phyloP scores from a whole-genome alignment of 35 echinoderm and acorn worm species.

The Eucidaris tribuloides region DNA sequence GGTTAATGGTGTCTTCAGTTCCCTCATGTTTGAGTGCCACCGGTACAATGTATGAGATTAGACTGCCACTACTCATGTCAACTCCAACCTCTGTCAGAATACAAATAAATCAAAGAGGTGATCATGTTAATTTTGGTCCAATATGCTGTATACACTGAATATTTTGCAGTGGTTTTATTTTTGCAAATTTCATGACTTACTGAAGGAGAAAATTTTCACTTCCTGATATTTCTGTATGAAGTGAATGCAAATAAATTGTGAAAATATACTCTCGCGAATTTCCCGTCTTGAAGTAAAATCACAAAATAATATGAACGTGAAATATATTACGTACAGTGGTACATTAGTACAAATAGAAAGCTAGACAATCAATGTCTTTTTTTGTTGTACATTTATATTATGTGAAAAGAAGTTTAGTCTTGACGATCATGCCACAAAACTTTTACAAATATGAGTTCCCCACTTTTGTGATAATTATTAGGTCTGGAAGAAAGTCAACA shows the following conservation, averaged over 20 bases:
- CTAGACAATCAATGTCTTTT: no score
- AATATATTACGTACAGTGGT: no score
- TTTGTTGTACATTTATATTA: no score
- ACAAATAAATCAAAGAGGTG: not conserved
- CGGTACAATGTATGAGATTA: slow-evolving; percentile 56
- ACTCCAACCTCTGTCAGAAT: slow-evolving; percentile 69
- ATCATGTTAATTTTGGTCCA: not conserved
- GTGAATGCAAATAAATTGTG: not conserved
- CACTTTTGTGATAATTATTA: not conserved
- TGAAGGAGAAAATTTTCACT: no score
- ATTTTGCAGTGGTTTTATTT: not conserved
- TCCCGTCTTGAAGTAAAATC: not conserved
- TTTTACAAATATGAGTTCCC: not conserved
- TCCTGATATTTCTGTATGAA: not conserved
- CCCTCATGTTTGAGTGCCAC: slow-evolving; percentile 25
- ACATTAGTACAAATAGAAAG: no score
- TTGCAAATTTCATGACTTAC: not conserved
- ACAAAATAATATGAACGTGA: no score
- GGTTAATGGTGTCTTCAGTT: slow-evolving; percentile 52
- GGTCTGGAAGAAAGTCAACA: not conserved
- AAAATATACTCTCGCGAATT: not conserved
- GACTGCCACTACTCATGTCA: slow-evolving; percentile 25
- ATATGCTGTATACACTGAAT: no score
- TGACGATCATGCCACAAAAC: no score
- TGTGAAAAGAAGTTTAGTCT: no score